Evolutionary conservation across 2,888 invertebrate species (phyloP).

Genomic region (Tanypteryx hageni): DNA sequence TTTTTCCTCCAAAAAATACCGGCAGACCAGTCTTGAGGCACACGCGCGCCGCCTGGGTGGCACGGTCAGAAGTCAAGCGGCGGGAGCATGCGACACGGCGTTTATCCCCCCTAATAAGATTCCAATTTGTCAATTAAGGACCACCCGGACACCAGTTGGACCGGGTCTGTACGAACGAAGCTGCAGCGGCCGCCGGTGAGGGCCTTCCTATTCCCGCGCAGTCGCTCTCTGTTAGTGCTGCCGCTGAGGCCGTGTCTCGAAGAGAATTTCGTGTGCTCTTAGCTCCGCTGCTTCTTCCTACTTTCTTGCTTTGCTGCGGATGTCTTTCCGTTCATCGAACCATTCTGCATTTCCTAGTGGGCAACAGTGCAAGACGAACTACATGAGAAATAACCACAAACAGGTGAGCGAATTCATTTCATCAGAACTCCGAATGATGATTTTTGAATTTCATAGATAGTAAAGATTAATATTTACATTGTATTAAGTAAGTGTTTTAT

Average conservation of each 20-base stretch:
- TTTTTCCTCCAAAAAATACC: conserved; percentile 35
- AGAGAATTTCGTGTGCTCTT: background rate
- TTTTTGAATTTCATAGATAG: no score
- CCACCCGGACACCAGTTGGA: conserved; percentile 64
- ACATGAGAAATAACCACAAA: no score
- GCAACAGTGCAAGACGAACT: background rate
- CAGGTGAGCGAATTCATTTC: no score
- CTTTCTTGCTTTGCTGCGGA: background rate
- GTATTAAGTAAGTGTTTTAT: no score
- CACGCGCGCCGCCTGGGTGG: conserved; percentile 64
- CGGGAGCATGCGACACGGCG: conserved; percentile 61
- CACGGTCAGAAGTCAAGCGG: conserved; percentile 64
- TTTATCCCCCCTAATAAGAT: conserved; percentile 64
- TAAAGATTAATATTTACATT: no score
- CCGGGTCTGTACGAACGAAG: conserved; percentile 50
- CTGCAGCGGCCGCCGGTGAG: background rate
- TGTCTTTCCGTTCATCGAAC: conserved; percentile 4
- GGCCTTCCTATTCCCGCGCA: background rate
- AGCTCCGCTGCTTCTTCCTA: background rate
- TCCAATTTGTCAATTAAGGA: conserved; percentile 64
- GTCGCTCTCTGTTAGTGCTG: background rate
- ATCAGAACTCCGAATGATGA: no score
- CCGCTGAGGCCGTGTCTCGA: background rate
- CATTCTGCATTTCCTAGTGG: background rate
- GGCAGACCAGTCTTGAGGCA: conserved; percentile 49